Percentiles rank a stretch among this genome's conserved stretches.
phyloP scores from a whole-genome alignment of 2,888 invertebrate species.

The Ennomos fuscantarius region DNA sequence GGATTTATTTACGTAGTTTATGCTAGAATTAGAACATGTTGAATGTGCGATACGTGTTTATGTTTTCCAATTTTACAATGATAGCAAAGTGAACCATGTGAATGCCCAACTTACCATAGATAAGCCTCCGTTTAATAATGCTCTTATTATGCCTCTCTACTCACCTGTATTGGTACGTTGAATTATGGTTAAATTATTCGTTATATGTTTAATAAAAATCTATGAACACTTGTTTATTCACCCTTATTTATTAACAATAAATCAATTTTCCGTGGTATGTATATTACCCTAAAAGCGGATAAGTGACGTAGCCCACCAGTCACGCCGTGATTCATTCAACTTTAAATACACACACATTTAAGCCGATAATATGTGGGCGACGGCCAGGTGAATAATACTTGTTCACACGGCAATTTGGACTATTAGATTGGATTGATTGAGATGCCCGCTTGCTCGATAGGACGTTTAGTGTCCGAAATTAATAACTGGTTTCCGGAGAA shows the following conservation, averaged over 20 bases:
- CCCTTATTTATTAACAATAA: conserved; percentile 3
- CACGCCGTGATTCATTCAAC: conserved; percentile 55
- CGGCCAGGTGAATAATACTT: conserved; percentile 63
- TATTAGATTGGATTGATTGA: conserved; percentile 64
- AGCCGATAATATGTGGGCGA: conserved; percentile 57
- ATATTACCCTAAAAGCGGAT: conserved; percentile 13
- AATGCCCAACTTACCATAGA: too few relatives aligned
- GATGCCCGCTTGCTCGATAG: conserved; percentile 50
- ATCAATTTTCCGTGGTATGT: conserved; percentile 15
- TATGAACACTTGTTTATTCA: conserved; percentile 1
- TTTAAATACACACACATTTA: conserved; percentile 46
- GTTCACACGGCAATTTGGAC: conserved; percentile 66
- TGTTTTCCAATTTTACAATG: conserved; percentile 1
- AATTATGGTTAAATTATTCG: too few relatives aligned
- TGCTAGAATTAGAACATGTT: conserved; percentile 31
- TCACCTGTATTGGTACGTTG: too few relatives aligned
- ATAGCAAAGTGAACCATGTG: too few relatives aligned
- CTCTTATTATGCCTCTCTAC: too few relatives aligned
- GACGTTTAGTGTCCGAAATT: conserved; percentile 47
- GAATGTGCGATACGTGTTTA: conserved; percentile 6
- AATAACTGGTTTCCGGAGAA: conserved; percentile 46
- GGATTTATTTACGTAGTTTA: conserved; percentile 36
- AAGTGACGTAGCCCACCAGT: conserved; percentile 45
- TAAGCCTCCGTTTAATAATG: too few relatives aligned
- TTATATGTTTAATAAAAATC: too few relatives aligned